Conservation (phyloP, 2,113 vertebrate species). For the Psilopsiagon aymara region DNA sequence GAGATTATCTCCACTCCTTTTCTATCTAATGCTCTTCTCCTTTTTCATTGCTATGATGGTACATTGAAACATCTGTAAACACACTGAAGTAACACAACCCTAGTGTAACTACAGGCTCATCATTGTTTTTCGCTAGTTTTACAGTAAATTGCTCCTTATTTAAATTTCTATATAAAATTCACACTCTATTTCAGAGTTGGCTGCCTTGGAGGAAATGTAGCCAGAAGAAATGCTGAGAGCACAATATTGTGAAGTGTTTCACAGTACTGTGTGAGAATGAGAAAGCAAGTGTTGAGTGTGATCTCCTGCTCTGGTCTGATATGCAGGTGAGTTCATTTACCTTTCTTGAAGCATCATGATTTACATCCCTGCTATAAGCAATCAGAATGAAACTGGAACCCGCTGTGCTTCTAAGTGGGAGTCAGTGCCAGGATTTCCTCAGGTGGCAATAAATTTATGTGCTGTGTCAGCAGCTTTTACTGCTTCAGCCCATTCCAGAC, state of each 20-base stretch:
- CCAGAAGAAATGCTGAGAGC: neutral
- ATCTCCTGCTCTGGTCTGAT: neutral
- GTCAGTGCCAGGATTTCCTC: neutral
- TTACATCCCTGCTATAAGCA: neutral
- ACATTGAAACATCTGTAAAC: neutral
- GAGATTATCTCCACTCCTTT: neutral
- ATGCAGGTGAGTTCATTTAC: neutral
- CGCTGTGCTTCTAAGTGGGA: neutral
- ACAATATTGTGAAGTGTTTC: neutral
- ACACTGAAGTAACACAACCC: neutral
- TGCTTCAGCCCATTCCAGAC: neutral
- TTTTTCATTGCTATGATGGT: neutral
- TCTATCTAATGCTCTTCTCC: neutral
- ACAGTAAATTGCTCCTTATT: neutral
- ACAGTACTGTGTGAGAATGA: neutral
- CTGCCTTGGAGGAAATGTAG: neutral
- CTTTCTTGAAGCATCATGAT: neutral
- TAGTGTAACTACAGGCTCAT: neutral
- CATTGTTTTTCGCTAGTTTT: neutral
- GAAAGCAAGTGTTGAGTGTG: neutral
- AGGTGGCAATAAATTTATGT: neutral
- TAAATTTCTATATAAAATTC: neutral
- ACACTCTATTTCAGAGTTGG: neutral
- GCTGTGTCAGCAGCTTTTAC: neutral
- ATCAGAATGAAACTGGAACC: neutral